Evolutionary conservation across 2,113 vertebrate genomes (phyloP).

Genomic region (Percopsis transmontana): DNA sequence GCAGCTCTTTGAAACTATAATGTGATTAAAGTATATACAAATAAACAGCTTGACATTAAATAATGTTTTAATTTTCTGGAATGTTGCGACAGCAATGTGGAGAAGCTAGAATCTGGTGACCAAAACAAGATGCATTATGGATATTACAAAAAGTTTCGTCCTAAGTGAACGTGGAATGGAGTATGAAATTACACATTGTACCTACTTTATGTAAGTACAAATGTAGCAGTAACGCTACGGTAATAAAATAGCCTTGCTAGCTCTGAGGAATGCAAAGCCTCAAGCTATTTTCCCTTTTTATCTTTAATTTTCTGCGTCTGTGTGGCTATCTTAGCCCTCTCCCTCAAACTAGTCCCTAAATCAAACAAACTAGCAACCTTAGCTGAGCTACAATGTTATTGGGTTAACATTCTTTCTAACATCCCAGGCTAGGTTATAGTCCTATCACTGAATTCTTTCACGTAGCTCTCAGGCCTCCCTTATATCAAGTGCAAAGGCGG

Average conservation of each 20-base stretch:
- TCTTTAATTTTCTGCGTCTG: constrained; percentile 7
- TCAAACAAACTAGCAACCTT: not conserved
- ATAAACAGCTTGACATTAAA: too few relatives aligned
- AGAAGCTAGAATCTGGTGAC: not conserved
- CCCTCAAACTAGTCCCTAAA: constrained; percentile 42
- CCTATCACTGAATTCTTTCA: constrained; percentile 68
- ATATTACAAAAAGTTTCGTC: constrained; percentile 48
- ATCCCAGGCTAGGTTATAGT: constrained; percentile 63
- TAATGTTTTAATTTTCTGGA: too few relatives aligned
- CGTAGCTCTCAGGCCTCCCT: constrained; percentile 53
- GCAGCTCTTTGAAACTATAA: too few relatives aligned
- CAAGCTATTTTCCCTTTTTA: constrained; percentile 57
- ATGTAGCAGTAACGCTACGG: constrained; percentile 51
- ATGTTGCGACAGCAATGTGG: not conserved
- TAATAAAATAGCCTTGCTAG: constrained; percentile 48
- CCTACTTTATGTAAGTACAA: constrained; percentile 62
- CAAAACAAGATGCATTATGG: not conserved
- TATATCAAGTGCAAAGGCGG: constrained; percentile 57
- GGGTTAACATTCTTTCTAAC: constrained; percentile 79
- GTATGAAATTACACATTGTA: not conserved
- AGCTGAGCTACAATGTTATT: constrained; percentile 59
- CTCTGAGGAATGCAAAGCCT: constrained; percentile 65
- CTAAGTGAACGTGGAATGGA: constrained; percentile 29
- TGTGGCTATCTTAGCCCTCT: constrained; percentile 32
- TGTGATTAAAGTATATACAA: too few relatives aligned